Conservation (phyloP, 2,797 vertebrate genomes). For the Morelia viridis region DNA sequence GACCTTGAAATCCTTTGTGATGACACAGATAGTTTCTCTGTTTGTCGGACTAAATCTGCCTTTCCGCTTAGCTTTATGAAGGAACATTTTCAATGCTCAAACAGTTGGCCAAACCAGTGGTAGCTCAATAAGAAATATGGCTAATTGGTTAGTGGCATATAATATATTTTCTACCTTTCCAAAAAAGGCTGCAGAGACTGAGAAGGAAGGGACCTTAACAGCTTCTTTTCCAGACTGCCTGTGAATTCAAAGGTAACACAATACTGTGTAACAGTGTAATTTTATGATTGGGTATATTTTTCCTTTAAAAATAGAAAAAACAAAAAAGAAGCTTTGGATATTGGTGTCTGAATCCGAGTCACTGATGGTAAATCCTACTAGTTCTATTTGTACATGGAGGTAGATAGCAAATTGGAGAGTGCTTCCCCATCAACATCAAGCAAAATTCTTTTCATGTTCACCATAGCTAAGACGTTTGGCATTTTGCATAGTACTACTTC, state of each 20-base stretch:
- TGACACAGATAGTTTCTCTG: conserved; percentile 49
- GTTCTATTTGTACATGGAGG: not conserved
- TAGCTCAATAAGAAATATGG: conserved; percentile 53
- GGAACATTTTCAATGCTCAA: conserved; percentile 50
- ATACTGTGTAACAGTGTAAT: not conserved
- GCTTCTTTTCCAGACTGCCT: not conserved
- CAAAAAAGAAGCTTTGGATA: not conserved
- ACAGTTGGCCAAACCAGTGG: conserved; percentile 54
- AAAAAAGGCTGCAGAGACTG: conserved; percentile 1
- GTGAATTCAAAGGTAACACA: conserved; percentile 2
- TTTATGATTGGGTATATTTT: not conserved
- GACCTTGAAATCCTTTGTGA: conserved; percentile 59
- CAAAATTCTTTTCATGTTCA: not conserved
- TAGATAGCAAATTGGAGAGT: not conserved
- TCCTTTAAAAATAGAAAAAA: not conserved
- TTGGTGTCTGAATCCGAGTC: not conserved
- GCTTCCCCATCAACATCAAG: not conserved
- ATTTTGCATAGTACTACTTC: not conserved
- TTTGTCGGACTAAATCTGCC: conserved; percentile 44
- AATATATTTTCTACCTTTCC: conserved; percentile 36
- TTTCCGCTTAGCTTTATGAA: conserved; percentile 53
- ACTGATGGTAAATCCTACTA: no score
- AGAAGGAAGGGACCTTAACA: conserved; percentile 35
- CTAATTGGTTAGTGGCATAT: conserved; percentile 36
- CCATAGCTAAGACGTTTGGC: not conserved